Evolutionary conservation across 2,888 invertebrate genomes (phyloP), one percentile per base, ranked within the genome.

Genomic region (Ramazzottius varieornatus): DNA sequence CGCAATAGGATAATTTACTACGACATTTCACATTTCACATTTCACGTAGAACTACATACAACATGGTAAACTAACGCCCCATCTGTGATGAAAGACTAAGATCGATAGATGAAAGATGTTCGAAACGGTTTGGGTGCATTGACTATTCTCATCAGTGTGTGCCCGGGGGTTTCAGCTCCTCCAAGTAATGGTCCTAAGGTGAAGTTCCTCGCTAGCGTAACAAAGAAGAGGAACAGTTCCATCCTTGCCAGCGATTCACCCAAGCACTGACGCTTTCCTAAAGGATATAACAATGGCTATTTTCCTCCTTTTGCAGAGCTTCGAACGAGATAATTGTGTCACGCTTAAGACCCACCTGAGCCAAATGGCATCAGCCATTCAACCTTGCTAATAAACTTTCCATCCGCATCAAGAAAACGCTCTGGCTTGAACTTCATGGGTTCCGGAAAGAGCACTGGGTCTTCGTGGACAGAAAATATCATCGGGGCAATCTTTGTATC

Each of bases 171-270:
- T 13, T 13, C 20, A 40, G 40, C 20, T 40, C 20, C 40, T 40
- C 40, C 40, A 13, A 20, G 40, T 40, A 20, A 8, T 20, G 65
- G 33, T 33, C 63, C 13, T 29, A 63, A 63, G 66, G 63, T 13
- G 66, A 66, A 33, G 32, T 66, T 20, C 65, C 64, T 20, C 33
- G 33, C 8, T 34, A 33, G 32, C 32, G 32, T 64, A 20, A 29
- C 24, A 34, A 64, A 32, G 66, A 66, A 24, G 33, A 66, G 32
- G 33, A 8, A 29, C 64, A 74, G 65, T 68, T 73, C 73, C 69
- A 71, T 68, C 32, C 68, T 68, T 1, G 72, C 73, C 33, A 74
- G 67, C 46, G 69, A 70, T 67, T 73, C 73, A 1, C 73, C 74
- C 0, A 72, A 69, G 66, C 74, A 74, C 40, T 70, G 68, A 29